These are phyloP conservation scores for Pegea sp. DNA, from an alignment of 23 tunicate genomes.

Conservation along the genomic window DNA sequence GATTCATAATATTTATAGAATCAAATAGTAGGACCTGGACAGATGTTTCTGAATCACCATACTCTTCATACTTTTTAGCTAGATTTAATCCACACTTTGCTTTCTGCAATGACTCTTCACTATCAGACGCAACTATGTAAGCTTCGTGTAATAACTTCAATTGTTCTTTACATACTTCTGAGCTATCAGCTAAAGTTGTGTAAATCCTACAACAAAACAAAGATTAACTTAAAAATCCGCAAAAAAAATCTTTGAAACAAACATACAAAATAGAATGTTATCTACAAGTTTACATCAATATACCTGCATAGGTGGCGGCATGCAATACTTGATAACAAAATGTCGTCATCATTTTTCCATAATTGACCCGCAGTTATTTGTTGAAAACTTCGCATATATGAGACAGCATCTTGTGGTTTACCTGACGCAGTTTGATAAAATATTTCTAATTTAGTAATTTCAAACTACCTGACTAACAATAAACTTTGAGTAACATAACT, in stretches of 20 bases:
- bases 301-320: conserved; percentile 67
- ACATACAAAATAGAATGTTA: too few relatives aligned
- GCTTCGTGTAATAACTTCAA: conserved; percentile 31
- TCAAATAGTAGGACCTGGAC: conserved; percentile 17
- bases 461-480: too few relatives aligned
- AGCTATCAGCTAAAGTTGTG: conserved; percentile 27
- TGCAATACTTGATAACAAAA: conserved; percentile 1
- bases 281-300: background rate
- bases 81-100: conserved; percentile 45
- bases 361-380: conserved; percentile 42
- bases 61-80: conserved; percentile 45
- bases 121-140: conserved; percentile 40
- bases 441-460: too few relatives aligned
- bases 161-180: conserved; percentile 2
- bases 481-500: too few relatives aligned
- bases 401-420: too few relatives aligned
- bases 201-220: conserved; percentile 51
- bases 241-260: too few relatives aligned
- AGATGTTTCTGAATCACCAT: conserved; percentile 65
- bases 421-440: too few relatives aligned
- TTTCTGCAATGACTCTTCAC: conserved; percentile 53
- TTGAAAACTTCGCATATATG: conserved; percentile 49
- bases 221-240: too few relatives aligned
- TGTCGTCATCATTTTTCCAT: conserved; percentile 35
- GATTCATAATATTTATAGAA: too few relatives aligned